A percentile compares a stretch with the other conserved stretches of the same genome.
These are phyloP conservation scores for Cydia strobilella DNA, from an alignment of 1,140 invertebrate species.

Conservation along the genomic window DNA sequence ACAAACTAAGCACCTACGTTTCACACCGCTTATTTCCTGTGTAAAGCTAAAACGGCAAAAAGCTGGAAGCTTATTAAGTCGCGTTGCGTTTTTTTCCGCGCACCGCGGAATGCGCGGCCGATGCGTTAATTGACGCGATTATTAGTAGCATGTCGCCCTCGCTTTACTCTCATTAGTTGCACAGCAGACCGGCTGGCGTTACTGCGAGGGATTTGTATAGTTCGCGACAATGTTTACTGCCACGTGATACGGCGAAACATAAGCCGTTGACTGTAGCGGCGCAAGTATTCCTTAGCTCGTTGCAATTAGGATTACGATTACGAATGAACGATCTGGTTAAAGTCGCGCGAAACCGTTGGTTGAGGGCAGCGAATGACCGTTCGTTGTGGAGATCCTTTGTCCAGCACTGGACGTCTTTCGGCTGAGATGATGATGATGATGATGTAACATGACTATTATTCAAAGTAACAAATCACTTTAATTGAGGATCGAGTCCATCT, in stretches of 20 bases:
- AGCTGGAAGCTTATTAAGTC: slow-evolving; percentile 16
- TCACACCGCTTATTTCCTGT: slow-evolving; percentile 10
- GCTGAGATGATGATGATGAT: no score
- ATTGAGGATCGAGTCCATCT: not conserved
- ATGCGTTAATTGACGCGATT: slow-evolving; percentile 23
- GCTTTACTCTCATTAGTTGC: not conserved
- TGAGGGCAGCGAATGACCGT: no score
- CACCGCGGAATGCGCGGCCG: not conserved
- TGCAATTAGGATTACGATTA: no score
- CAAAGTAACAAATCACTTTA: not conserved
- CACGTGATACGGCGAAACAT: not conserved
- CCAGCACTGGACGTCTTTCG: no score
- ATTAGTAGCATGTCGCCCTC: slow-evolving; percentile 20
- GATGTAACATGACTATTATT: no score
- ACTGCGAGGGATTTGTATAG: not conserved
- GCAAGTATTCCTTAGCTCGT: no score
- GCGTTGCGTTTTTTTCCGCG: slow-evolving; percentile 21
- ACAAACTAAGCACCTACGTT: not conserved
- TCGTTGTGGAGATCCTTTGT: no score
- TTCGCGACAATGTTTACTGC: not conserved
- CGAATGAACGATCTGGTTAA: no score
- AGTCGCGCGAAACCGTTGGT: no score
- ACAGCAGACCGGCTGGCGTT: slow-evolving; percentile 4
- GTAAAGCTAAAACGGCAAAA: slow-evolving; percentile 8
- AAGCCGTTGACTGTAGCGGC: not conserved